phyloP scores from a whole-genome alignment of 2,888 invertebrate genomes.

The Xanthorhoe designata region DNA sequence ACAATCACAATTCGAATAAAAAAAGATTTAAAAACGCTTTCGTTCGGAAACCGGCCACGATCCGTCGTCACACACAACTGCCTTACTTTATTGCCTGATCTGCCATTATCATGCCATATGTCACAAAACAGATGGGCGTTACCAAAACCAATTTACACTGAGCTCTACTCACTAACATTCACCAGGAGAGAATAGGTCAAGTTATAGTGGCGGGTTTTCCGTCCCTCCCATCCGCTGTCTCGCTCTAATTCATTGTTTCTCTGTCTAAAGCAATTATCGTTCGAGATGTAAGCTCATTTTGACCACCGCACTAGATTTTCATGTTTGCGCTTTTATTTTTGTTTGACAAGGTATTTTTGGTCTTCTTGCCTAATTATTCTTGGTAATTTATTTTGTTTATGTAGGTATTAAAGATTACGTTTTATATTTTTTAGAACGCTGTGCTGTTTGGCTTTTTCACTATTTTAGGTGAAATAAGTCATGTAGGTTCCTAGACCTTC shows the following conservation, averaged over 20 bases:
- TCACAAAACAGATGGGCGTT: constrained; percentile 72
- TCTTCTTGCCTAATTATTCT: constrained; percentile 40
- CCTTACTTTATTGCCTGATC: constrained; percentile 79
- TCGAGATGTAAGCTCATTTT: constrained; percentile 40
- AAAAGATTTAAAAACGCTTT: neutral
- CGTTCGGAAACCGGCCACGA: constrained; percentile 40
- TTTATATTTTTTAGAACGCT: neutral
- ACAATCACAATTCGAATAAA: constrained; percentile 20
- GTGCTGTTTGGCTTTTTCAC: too few species aligned
- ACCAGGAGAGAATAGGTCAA: constrained; percentile 39
- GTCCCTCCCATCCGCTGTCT: constrained; percentile 36
- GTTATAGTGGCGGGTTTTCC: constrained; percentile 40
- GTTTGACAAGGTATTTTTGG: constrained; percentile 48
- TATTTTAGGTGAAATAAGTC: too few species aligned
- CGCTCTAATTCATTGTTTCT: constrained; percentile 38
- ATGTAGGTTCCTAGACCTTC: too few species aligned
- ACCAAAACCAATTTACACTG: constrained; percentile 51
- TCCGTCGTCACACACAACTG: constrained; percentile 63
- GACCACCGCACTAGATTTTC: constrained; percentile 49
- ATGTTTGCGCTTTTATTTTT: constrained; percentile 48
- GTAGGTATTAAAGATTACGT: neutral
- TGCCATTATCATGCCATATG: constrained; percentile 78
- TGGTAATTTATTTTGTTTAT: constrained; percentile 29
- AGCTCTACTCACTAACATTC: constrained; percentile 26
- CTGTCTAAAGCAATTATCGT: constrained; percentile 42